These are phyloP conservation scores for Plectrocnemia conspersa DNA, from an alignment of 1,140 invertebrate genomes.

Conservation along the genomic window DNA sequence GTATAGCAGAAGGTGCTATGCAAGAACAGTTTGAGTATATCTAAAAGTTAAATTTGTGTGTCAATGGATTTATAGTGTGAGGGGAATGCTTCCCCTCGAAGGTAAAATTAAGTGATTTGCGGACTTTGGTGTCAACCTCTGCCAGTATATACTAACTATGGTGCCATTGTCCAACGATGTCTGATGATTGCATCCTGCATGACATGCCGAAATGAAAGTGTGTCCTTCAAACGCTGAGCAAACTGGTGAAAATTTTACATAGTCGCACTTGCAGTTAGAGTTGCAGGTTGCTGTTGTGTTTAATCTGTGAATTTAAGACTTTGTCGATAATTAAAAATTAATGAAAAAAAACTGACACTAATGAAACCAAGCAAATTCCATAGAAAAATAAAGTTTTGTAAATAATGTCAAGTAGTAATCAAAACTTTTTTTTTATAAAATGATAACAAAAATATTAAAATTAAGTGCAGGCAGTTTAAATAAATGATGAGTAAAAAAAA, in stretches of 20 bases:
- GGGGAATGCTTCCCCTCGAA: background rate
- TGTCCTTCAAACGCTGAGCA: constrained; percentile 55
- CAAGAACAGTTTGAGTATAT: constrained; percentile 57
- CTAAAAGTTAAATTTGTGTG: constrained; percentile 33
- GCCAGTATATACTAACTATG: constrained; percentile 41
- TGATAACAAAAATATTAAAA: constrained; percentile 4
- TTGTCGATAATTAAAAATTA: background rate
- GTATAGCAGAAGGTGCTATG: constrained; percentile 37
- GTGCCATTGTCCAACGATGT: constrained; percentile 39
- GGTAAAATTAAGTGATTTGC: background rate
- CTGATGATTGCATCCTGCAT: constrained; percentile 59
- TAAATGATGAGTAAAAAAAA: too few relatives aligned
- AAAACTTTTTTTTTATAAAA: constrained; percentile 6
- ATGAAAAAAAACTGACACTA: constrained; percentile 1
- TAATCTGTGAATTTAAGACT: constrained; percentile 37
- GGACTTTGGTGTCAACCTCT: background rate
- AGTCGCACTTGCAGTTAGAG: constrained; percentile 59
- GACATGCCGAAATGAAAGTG: constrained; percentile 67
- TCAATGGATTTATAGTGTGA: constrained; percentile 11
- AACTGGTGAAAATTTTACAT: constrained; percentile 64
- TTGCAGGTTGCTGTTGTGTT: constrained; percentile 55
- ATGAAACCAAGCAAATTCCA: background rate
- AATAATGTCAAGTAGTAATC: constrained; percentile 1
- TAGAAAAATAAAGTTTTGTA: background rate
- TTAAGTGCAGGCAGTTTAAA: constrained; percentile 3